Evolutionary conservation across 2,797 vertebrate species (phyloP).

Genomic region (Labroides dimidiatus): DNA sequence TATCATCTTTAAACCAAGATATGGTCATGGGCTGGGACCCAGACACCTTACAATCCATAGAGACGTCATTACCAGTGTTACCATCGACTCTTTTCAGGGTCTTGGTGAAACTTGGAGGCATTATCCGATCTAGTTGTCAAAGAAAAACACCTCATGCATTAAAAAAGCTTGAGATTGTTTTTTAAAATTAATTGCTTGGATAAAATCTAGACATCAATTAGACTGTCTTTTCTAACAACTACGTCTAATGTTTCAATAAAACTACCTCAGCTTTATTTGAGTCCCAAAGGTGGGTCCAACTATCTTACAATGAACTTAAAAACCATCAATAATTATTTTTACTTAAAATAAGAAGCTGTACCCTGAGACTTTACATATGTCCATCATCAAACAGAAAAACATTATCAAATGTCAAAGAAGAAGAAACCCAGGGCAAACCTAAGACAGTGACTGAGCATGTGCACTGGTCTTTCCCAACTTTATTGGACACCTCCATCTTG

Average conservation of each 20-base stretch:
- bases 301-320: not conserved
- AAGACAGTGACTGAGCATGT: conserved; percentile 92
- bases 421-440: conserved; percentile 85
- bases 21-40: conserved; percentile 96
- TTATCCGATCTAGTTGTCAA: conserved; percentile 93
- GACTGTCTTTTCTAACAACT: not conserved
- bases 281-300: not conserved
- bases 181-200: not conserved
- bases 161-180: conserved; percentile 16
- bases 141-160: conserved; percentile 64
- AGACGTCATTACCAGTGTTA: conserved; percentile 83
- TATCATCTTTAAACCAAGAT: conserved; percentile 95
- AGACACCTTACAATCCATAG: conserved; percentile 93
- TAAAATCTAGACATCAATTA: not conserved
- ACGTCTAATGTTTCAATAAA: too few relatives aligned
- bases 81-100: conserved; percentile 92
- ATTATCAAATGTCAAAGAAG: conserved; percentile 4
- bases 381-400: not conserved
- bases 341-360: not conserved
- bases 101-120: conserved; percentile 96
- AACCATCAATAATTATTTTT: not conserved
- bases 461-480: conserved; percentile 94
- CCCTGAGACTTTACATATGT: not conserved
- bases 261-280: not conserved
- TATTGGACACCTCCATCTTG: conserved; percentile 94